A percentile compares a stretch with the other conserved stretches of the same genome.
Conservation (phyloP, 2,888 invertebrate species). For the Drosophila atroscutellata region DNA sequence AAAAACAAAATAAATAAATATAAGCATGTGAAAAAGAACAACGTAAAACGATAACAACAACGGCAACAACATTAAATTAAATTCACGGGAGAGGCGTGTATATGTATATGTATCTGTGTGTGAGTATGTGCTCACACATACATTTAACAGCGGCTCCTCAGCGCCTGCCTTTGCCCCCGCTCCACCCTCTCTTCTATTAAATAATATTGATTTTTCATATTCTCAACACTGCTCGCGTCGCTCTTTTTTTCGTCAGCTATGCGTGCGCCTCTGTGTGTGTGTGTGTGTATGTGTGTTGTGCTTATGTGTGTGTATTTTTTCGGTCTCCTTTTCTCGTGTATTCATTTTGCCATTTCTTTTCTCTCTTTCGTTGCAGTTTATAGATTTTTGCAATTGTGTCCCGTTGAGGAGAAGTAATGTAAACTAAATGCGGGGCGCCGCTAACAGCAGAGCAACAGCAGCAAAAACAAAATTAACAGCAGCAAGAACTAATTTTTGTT, state of each 20-base stretch:
- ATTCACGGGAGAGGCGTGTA: conserved; percentile 38
- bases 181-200: conserved; percentile 62
- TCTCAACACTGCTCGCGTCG: conserved; percentile 46
- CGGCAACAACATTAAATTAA: conserved; percentile 64
- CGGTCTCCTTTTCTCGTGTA: conserved; percentile 68
- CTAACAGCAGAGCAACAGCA: conserved; percentile 56
- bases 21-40: conserved; percentile 62
- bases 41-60: conserved; percentile 66
- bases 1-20: conserved; percentile 63
- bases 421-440: conserved; percentile 74
- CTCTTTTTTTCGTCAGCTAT: conserved; percentile 46
- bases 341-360: conserved; percentile 63
- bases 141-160: conserved; percentile 49
- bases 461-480: conserved; percentile 34
- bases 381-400: conserved; percentile 82
- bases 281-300: conserved; percentile 37
- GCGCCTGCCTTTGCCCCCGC: conserved; percentile 18
- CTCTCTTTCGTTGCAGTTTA: conserved; percentile 80
- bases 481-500: conserved; percentile 49
- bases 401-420: conserved; percentile 80
- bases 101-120: conserved; percentile 28
- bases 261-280: conserved; percentile 41
- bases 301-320: conserved; percentile 49
- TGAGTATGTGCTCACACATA: conserved; percentile 38
- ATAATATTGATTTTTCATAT: conserved; percentile 81